These are phyloP conservation scores for Malaclemys terrapin DNA, from an alignment of 2,113 vertebrate genomes.

Conservation along the genomic window DNA sequence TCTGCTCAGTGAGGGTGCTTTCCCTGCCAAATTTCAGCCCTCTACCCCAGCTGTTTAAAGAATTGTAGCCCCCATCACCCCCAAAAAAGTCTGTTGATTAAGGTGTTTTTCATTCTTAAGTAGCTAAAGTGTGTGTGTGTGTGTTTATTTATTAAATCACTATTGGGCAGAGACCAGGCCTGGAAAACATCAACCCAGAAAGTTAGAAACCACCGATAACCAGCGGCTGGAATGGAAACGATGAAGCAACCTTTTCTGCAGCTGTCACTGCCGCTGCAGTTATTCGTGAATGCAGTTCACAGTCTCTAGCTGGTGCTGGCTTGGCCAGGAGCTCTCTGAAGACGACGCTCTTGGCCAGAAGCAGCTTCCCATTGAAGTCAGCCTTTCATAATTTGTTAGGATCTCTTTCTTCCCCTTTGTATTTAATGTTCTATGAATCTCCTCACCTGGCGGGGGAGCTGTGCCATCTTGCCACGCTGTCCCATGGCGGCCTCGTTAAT, in stretches of 20 bases:
- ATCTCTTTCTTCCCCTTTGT: background rate
- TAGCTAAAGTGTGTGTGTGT: background rate
- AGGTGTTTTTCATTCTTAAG: background rate
- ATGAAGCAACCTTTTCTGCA: background rate
- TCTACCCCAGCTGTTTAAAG: background rate
- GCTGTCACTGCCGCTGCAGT: accelerated
- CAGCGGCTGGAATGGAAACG: background rate
- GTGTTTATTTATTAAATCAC: background rate
- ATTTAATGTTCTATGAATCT: background rate
- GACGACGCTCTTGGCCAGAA: accelerated
- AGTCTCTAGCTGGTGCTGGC: accelerated
- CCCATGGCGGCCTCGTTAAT: background rate
- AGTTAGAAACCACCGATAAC: background rate
- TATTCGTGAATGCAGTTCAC: background rate
- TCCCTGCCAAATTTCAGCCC: background rate
- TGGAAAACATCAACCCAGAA: background rate
- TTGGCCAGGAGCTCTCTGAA: background rate
- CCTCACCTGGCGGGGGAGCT: background rate
- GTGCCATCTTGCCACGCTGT: background rate
- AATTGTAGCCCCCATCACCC: background rate
- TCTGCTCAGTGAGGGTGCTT: background rate
- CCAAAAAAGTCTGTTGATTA: background rate
- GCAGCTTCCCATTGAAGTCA: background rate
- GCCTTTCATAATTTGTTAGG: background rate
- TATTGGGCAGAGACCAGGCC: background rate